A percentile compares a stretch with the other conserved stretches of the same genome.
Evolutionary conservation across 2,888 invertebrate species (phyloP).

Genomic region (Ommatoiulus sabulosus): DNA sequence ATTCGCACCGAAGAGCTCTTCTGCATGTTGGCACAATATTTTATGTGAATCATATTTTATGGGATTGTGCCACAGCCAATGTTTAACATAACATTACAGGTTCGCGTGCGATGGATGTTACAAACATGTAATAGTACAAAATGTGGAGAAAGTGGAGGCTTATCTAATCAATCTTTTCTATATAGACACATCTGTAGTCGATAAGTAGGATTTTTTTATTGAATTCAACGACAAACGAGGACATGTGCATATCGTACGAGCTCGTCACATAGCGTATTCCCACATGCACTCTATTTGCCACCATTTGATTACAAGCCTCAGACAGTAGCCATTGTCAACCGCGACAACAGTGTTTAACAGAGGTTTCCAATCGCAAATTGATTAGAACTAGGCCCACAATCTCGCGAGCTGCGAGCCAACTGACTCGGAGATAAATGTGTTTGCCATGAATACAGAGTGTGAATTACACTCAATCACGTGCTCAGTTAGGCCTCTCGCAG

Average conservation of each 20-base stretch:
- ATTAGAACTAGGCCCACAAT: background rate
- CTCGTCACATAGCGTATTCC: background rate
- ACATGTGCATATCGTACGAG: background rate
- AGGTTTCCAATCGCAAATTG: constrained; percentile 23
- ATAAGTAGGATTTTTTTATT: background rate
- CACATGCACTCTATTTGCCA: background rate
- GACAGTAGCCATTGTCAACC: background rate
- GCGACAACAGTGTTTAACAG: background rate
- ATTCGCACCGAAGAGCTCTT: too few species aligned
- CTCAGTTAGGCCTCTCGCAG: background rate
- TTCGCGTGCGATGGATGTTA: background rate
- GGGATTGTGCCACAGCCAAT: too few species aligned
- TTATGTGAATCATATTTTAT: too few species aligned
- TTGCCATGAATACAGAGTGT: background rate
- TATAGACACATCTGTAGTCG: background rate
- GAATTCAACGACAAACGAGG: background rate
- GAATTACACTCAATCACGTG: constrained; percentile 4
- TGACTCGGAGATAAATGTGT: constrained; percentile 31
- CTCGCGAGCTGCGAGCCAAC: background rate
- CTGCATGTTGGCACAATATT: too few species aligned
- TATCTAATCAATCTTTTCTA: background rate
- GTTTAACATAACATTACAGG: too few species aligned
- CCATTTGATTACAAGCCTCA: background rate
- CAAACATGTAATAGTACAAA: background rate
- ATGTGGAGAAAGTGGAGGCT: background rate